phyloP scores from a whole-genome alignment of 2,797 vertebrate species.

The Hylomyscus alleni region DNA sequence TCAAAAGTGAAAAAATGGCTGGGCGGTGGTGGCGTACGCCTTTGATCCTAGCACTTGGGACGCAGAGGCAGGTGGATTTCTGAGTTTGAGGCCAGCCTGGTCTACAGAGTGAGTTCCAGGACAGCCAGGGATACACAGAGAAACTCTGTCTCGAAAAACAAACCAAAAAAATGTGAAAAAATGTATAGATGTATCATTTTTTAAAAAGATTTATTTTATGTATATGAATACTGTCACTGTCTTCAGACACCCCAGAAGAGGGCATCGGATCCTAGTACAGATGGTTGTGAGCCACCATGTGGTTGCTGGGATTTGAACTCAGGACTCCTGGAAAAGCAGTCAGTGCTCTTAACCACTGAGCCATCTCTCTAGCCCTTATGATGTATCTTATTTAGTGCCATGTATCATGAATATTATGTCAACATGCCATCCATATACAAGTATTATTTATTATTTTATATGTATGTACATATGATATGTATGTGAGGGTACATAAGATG shows the following conservation, averaged over 20 bases:
- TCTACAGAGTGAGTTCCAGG: too few relatives aligned
- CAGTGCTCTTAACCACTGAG: not conserved
- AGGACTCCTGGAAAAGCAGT: not conserved
- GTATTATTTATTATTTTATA: not conserved
- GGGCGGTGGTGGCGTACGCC: too few relatives aligned
- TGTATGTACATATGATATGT: not conserved
- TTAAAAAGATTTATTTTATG: not conserved
- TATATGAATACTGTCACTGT: not conserved
- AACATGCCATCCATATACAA: constrained; percentile 29
- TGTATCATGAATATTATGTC: constrained; percentile 43
- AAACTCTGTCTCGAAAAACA: too few relatives aligned
- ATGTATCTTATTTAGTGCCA: constrained; percentile 11
- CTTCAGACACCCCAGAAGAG: not conserved
- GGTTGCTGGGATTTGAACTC: not conserved
- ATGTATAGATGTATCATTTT: not conserved
- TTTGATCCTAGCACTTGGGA: too few relatives aligned
- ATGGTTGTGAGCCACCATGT: not conserved
- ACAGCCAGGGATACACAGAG: too few relatives aligned
- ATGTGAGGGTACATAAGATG: not conserved
- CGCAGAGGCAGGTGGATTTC: too few relatives aligned
- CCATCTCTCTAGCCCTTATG: not conserved
- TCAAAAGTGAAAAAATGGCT: not conserved
- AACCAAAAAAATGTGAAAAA: not conserved
- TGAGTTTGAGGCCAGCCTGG: too few relatives aligned
- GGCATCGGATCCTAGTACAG: not conserved